Evolutionary conservation across 2,888 invertebrate species (phyloP).

Genomic region (Mythimna albipuncta): DNA sequence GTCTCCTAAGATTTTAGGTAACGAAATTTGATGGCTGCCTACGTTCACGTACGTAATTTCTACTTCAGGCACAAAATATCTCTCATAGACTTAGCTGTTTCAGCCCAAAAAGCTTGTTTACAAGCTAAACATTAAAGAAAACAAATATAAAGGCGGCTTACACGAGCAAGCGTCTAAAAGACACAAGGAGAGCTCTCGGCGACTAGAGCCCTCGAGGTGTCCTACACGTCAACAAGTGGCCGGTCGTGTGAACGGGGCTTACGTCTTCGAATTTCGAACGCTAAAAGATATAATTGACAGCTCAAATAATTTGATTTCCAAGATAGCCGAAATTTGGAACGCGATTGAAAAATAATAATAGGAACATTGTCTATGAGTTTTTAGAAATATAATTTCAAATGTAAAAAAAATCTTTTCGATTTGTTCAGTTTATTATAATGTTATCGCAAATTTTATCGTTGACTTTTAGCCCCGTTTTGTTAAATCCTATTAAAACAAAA

Average conservation of each 20-base stretch:
- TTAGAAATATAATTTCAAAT: background rate
- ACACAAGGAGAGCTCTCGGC: constrained; percentile 80
- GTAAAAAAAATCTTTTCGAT: constrained; percentile 29
- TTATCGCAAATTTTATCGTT: constrained; percentile 51
- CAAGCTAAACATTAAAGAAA: constrained; percentile 52
- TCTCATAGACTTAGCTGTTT: constrained; percentile 2
- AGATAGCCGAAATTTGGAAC: constrained; percentile 3
- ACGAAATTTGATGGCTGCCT: background rate
- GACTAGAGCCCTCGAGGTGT: constrained; percentile 82
- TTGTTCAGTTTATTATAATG: constrained; percentile 36
- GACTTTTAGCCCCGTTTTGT: constrained; percentile 50
- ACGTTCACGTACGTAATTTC: background rate
- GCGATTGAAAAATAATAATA: constrained; percentile 1
- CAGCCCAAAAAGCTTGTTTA: constrained; percentile 23
- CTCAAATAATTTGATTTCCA: constrained; percentile 17
- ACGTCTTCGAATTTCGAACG: constrained; percentile 64
- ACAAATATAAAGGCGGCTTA: constrained; percentile 53
- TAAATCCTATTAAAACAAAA: constrained; percentile 59
- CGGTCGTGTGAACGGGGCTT: constrained; percentile 73
- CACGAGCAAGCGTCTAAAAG: constrained; percentile 75
- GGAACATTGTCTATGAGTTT: background rate
- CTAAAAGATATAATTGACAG: constrained; percentile 31
- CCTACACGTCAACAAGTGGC: constrained; percentile 85
- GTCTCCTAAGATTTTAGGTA: background rate
- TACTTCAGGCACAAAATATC: background rate